phyloP scores from a whole-genome alignment of 2,797 vertebrate species.

The Oreochromis grahami region DNA sequence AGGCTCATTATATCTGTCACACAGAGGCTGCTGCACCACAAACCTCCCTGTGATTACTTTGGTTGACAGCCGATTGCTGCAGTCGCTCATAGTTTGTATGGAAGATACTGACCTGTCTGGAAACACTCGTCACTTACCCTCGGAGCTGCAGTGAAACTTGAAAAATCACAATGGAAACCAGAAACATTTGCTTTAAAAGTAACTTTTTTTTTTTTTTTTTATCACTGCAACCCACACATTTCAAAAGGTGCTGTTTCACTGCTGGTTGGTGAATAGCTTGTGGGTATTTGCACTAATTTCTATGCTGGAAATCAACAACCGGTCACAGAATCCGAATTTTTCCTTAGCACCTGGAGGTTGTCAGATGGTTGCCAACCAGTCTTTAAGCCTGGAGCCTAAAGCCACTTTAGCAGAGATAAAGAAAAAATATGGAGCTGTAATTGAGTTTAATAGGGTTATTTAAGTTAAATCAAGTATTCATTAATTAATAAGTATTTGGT shows the following conservation, averaged over 20 bases:
- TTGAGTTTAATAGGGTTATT: not conserved
- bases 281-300: not conserved
- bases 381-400: not conserved
- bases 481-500: not conserved
- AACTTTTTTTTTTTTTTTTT: rapidly evolving
- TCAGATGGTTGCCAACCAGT: not conserved
- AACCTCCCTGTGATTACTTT: not conserved
- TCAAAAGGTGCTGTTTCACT: not conserved
- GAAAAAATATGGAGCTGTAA: not conserved
- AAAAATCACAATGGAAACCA: not conserved
- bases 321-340: rapidly evolving
- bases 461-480: not conserved
- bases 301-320: rapidly evolving
- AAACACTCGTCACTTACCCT: rapidly evolving
- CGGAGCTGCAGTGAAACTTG: not conserved
- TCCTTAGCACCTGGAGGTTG: rapidly evolving
- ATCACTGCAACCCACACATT: not conserved
- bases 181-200: not conserved
- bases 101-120: not conserved
- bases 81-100: not conserved
- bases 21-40: not conserved
- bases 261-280: not conserved
- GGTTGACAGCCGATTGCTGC: not conserved
- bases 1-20: rapidly evolving
- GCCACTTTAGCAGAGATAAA: not conserved